Conservation (phyloP, 2,797 vertebrate species). For the Microchirus variegatus region DNA sequence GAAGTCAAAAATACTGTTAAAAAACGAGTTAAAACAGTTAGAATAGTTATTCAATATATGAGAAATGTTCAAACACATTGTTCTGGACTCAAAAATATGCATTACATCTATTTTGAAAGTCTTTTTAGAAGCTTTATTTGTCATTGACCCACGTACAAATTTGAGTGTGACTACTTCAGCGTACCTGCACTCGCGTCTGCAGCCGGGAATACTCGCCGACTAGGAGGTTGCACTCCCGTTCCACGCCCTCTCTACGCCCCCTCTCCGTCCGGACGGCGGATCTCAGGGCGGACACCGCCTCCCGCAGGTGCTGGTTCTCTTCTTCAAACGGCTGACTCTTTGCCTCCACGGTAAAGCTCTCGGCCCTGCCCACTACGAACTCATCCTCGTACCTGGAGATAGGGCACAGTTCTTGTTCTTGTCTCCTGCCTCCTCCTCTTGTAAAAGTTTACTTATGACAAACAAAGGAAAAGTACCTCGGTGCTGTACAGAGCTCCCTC, state of each 20-base stretch:
- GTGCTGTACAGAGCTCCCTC: slow-evolving; percentile 87
- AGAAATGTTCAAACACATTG: too few relatives aligned
- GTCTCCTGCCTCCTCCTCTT: background rate
- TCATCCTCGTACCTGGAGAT: slow-evolving; percentile 88
- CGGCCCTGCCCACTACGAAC: slow-evolving; percentile 81
- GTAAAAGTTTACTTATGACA: background rate
- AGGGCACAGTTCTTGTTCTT: background rate
- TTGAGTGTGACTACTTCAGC: background rate
- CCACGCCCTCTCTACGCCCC: slow-evolving; percentile 88
- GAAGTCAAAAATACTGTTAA: too few relatives aligned
- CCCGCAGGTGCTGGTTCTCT: slow-evolving; percentile 91
- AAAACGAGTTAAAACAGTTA: too few relatives aligned
- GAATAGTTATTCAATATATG: too few relatives aligned
- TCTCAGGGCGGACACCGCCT: slow-evolving; percentile 88
- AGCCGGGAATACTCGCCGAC: slow-evolving; percentile 91
- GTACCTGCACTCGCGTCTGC: slow-evolving; percentile 80
- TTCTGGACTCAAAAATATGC: too few relatives aligned
- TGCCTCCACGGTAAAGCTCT: slow-evolving; percentile 82
- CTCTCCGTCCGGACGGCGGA: slow-evolving; percentile 90
- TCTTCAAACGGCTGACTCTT: slow-evolving; percentile 88
- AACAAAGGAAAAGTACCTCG: slow-evolving; percentile 64
- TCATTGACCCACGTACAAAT: too few relatives aligned
- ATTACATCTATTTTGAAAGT: too few relatives aligned
- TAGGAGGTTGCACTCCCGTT: slow-evolving; percentile 88
- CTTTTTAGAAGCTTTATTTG: too few relatives aligned